Conservation (phyloP, 2,797 vertebrate genomes). For the Liasis olivaceus region DNA sequence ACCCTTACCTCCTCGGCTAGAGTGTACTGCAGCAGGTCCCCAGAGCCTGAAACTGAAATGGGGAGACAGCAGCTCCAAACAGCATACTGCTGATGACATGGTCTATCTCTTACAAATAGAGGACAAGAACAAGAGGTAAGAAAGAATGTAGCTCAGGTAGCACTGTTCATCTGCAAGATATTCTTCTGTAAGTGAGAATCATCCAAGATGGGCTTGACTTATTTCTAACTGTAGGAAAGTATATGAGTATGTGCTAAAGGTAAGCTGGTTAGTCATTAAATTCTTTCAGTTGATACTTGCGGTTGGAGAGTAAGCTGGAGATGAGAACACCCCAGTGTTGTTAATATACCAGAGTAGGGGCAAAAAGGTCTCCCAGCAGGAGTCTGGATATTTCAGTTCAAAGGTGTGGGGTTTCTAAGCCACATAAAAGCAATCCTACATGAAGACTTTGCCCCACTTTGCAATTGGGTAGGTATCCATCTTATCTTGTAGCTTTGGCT, state of each 20-base stretch:
- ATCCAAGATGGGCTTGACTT: background rate
- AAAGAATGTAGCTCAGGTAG: background rate
- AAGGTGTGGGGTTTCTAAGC: too few species aligned
- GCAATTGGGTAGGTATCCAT: too few species aligned
- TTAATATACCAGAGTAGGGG: background rate
- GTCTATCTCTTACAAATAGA: constrained; percentile 94
- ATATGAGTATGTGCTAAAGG: background rate
- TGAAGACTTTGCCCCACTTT: too few species aligned
- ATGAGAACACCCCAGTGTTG: background rate
- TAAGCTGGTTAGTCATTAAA: background rate
- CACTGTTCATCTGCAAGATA: background rate
- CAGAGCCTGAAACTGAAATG: constrained; percentile 98
- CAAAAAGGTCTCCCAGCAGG: too few species aligned
- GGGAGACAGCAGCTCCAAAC: constrained; percentile 87
- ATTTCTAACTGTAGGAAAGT: background rate
- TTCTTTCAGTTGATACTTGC: background rate
- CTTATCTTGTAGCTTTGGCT: too few species aligned
- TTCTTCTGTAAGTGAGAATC: background rate
- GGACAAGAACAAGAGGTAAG: constrained; percentile 92
- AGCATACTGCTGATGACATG: constrained; percentile 80
- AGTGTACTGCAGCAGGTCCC: constrained; percentile 91
- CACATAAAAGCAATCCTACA: too few species aligned
- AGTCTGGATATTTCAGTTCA: too few species aligned
- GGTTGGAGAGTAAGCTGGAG: background rate
- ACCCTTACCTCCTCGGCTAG: constrained; percentile 89